phyloP scores from a whole-genome alignment of 1,140 invertebrate genomes.

The Venturia canescens region DNA sequence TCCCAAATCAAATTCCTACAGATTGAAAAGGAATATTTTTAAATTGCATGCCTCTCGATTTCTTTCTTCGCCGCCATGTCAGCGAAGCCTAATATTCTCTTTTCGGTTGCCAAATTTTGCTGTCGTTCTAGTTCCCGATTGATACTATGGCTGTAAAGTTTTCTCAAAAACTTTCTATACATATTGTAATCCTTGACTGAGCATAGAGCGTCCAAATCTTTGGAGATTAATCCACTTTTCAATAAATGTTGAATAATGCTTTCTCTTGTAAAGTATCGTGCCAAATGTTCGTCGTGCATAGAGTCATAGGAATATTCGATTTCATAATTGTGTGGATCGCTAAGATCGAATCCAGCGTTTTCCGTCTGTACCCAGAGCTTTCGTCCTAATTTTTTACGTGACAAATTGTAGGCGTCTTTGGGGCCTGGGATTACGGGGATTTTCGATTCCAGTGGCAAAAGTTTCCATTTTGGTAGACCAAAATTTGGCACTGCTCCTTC shows the following conservation, averaged over 20 bases:
- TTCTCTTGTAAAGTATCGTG: conserved; percentile 61
- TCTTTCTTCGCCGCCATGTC: conserved; percentile 61
- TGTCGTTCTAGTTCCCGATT: conserved; percentile 44
- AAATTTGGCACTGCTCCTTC: conserved; percentile 63
- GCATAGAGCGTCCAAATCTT: conserved; percentile 68
- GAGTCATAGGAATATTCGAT: conserved; percentile 65
- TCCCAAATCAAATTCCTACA: too few species aligned
- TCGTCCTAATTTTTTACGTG: conserved; percentile 68
- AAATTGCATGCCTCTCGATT: conserved; percentile 55
- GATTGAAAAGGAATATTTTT: neutral
- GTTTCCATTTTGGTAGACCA: conserved; percentile 71
- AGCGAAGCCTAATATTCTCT: conserved; percentile 52
- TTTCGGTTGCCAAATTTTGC: conserved; percentile 51
- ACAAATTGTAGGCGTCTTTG: conserved; percentile 62
- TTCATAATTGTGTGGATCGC: conserved; percentile 68
- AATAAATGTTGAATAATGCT: conserved; percentile 60
- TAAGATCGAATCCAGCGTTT: conserved; percentile 63
- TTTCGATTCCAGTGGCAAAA: conserved; percentile 69
- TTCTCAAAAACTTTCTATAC: conserved; percentile 70
- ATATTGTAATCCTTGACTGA: conserved; percentile 69
- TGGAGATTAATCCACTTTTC: conserved; percentile 66
- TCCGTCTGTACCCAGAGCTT: conserved; percentile 53
- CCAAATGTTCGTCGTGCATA: conserved; percentile 71
- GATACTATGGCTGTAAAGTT: conserved; percentile 63
- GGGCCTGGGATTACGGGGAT: conserved; percentile 67